phyloP scores from a whole-genome alignment of 2,113 vertebrate species.

The Poeciliopsis retropinna region DNA sequence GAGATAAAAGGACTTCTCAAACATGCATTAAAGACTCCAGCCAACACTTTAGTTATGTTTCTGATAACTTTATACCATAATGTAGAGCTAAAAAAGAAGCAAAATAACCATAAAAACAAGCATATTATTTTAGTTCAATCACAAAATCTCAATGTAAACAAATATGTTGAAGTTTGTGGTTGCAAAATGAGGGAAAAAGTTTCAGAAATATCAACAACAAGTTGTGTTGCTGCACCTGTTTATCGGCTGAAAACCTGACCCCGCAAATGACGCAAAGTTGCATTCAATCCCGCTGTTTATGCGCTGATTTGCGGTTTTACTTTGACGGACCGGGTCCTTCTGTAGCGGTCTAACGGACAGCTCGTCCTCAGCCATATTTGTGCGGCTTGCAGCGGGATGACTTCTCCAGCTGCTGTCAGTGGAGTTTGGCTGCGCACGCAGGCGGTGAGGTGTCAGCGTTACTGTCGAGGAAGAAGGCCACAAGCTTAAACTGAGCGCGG shows the following conservation, averaged over 20 bases:
- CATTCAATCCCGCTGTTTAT: not conserved
- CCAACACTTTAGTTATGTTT: too few species aligned
- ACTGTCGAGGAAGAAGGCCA: conserved; percentile 50
- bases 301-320: not conserved
- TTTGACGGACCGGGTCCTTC: not conserved
- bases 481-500: conserved; percentile 13
- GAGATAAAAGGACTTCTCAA: too few species aligned
- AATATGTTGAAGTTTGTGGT: too few species aligned
- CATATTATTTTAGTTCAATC: too few species aligned
- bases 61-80: too few species aligned
- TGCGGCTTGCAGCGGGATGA: not conserved
- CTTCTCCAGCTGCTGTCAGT: not conserved
- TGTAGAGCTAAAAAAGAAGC: too few species aligned
- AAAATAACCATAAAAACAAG: too few species aligned
- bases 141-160: too few species aligned
- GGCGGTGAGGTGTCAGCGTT: conserved; percentile 48
- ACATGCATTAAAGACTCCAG: too few species aligned
- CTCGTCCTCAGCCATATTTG: not conserved
- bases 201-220: too few species aligned
- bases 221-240: too few species aligned
- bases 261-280: not conserved
- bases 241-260: not conserved
- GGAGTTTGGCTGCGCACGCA: conserved; percentile 52
- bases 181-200: not conserved
- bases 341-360: not conserved